A percentile compares a stretch with the other conserved stretches of the same genome.
Evolutionary conservation across 2,888 invertebrate genomes (phyloP).

Genomic region (Andrena trimmerana): DNA sequence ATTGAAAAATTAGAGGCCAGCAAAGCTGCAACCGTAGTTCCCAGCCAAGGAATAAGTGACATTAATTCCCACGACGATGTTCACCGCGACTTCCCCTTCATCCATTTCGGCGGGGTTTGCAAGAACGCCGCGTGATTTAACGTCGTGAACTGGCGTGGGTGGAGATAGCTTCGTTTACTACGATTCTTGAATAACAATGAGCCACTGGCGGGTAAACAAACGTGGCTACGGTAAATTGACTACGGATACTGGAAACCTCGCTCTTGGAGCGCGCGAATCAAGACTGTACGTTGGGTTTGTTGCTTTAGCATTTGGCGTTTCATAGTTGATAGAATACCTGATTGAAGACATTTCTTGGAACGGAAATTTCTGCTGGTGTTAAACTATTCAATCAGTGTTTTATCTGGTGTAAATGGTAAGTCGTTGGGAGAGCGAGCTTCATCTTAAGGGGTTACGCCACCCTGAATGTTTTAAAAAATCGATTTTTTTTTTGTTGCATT

Average conservation of each 20-base stretch:
- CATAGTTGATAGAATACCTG: too few species aligned
- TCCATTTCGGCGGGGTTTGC: slow-evolving; percentile 32
- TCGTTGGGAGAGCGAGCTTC: too few species aligned
- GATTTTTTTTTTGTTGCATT: too few species aligned
- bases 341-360: too few species aligned
- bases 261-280: neutral
- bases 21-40: neutral
- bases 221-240: neutral
- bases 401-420: too few species aligned
- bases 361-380: too few species aligned
- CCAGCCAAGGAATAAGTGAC: neutral
- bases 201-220: slow-evolving; percentile 49
- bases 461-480: too few species aligned
- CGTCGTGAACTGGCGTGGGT: slow-evolving; percentile 7
- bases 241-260: neutral
- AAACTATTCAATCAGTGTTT: too few species aligned
- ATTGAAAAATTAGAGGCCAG: slow-evolving; percentile 3
- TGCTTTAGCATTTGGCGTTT: too few species aligned
- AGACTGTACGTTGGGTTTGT: neutral
- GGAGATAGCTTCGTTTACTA: slow-evolving; percentile 18
- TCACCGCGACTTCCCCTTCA: neutral
- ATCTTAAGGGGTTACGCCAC: too few species aligned
- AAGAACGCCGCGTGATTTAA: neutral
- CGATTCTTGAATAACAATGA: slow-evolving; percentile 64
- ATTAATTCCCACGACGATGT: slow-evolving; percentile 4